A percentile compares a stretch with the other conserved stretches of the same genome.
Conservation (phyloP, 2,888 invertebrate species). For the Norana najaformis region DNA sequence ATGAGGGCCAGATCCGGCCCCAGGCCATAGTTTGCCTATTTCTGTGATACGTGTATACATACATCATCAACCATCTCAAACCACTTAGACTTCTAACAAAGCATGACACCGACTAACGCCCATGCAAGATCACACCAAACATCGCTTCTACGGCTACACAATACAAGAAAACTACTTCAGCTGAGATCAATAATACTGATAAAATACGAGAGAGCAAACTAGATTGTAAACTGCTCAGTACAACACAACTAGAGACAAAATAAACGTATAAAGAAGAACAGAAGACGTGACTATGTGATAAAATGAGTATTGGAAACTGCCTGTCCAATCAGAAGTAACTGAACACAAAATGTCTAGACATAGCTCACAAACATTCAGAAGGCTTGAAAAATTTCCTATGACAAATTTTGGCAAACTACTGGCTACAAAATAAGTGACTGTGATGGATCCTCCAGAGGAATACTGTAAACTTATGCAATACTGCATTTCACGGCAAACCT, state of each 20-base stretch:
- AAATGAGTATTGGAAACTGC: not conserved
- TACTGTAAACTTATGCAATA: not conserved
- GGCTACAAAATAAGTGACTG: not conserved
- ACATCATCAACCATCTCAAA: not conserved
- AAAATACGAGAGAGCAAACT: not conserved
- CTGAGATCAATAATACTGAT: slow-evolving; percentile 4
- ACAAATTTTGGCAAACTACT: slow-evolving; percentile 3
- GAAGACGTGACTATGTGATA: not conserved
- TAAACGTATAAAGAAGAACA: not conserved
- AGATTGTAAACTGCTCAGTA: not conserved
- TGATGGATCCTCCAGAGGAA: not conserved
- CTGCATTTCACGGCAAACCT: not conserved
- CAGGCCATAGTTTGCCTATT: no score
- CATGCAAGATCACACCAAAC: not conserved
- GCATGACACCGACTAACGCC: not conserved
- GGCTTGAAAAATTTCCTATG: not conserved
- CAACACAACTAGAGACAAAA: not conserved
- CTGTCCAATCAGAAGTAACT: not conserved
- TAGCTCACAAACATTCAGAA: not conserved
- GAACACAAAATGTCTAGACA: not conserved
- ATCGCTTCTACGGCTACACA: not conserved
- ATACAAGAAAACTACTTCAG: not conserved
- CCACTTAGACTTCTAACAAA: not conserved
- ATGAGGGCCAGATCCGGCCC: no score
- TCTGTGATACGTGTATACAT: no score